A percentile compares a stretch with the other conserved stretches of the same genome.
These are phyloP conservation scores for Periplaneta americana DNA, from an alignment of 1,140 invertebrate species.

Conservation along the genomic window DNA sequence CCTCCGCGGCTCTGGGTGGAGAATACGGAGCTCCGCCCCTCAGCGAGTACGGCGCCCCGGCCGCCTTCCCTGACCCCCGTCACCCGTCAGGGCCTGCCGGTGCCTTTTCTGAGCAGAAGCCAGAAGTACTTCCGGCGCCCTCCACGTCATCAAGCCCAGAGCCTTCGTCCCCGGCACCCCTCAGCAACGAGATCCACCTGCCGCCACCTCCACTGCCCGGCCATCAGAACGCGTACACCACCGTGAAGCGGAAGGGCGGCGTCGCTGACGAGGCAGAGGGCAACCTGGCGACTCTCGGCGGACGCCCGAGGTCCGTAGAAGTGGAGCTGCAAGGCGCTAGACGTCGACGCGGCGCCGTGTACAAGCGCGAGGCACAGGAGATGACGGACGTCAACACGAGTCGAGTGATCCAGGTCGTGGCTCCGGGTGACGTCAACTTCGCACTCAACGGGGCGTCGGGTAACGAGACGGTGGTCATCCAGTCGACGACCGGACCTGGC, in stretches of 20 bases:
- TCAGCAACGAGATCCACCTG: slow-evolving; percentile 53
- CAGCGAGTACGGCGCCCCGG: slow-evolving; percentile 65
- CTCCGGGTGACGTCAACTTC: slow-evolving; percentile 90
- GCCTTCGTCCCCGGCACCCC: slow-evolving; percentile 55
- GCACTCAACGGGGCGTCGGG: slow-evolving; percentile 66
- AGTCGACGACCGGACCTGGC: slow-evolving; percentile 49
- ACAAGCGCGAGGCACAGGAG: slow-evolving; percentile 81
- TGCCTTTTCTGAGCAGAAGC: slow-evolving; percentile 72
- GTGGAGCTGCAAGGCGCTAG: slow-evolving; percentile 62
- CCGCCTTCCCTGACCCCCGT: slow-evolving; percentile 73
- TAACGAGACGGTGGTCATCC: slow-evolving; percentile 80
- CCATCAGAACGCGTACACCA: slow-evolving; percentile 64
- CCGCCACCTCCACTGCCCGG: slow-evolving; percentile 76
- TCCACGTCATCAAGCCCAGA: slow-evolving; percentile 55
- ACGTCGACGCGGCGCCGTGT: slow-evolving; percentile 59
- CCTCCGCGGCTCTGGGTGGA: slow-evolving; percentile 42
- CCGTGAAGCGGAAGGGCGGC: slow-evolving; percentile 74
- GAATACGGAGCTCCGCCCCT: slow-evolving; percentile 34
- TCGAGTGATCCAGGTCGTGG: slow-evolving; percentile 85
- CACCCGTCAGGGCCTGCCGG: slow-evolving; percentile 74
- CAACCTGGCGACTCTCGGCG: slow-evolving; percentile 73
- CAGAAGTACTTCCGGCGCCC: slow-evolving; percentile 35
- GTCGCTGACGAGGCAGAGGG: slow-evolving; percentile 63
- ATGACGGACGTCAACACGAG: slow-evolving; percentile 92
- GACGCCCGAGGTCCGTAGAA: slow-evolving; percentile 76